Evolutionary conservation across 2,797 vertebrate genomes (phyloP).

Genomic region (Phalloptychus januarius): DNA sequence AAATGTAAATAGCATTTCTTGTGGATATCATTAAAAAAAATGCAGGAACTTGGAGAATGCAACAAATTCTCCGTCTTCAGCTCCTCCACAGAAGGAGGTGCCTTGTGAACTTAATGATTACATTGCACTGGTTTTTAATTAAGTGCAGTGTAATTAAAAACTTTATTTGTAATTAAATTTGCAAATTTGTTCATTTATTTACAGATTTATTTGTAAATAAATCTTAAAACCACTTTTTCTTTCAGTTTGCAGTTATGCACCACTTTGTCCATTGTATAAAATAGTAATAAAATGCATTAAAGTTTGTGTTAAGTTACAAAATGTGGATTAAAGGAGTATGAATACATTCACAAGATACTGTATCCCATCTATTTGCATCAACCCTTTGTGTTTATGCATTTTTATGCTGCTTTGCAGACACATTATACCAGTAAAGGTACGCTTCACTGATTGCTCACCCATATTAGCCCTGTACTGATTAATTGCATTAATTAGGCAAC

Average conservation of each 20-base stretch:
- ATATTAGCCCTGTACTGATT: slow-evolving; percentile 53
- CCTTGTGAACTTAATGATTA: neutral
- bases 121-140: neutral
- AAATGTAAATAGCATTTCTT: neutral
- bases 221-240: neutral
- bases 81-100: neutral
- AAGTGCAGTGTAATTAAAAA: neutral
- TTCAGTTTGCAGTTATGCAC: neutral
- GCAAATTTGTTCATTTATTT: too few species aligned
- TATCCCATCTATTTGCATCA: neutral
- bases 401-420: slow-evolving; percentile 17
- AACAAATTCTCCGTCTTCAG: neutral
- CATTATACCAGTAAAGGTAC: slow-evolving; percentile 5
- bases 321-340: neutral
- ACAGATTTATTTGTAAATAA: neutral
- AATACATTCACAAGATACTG: neutral
- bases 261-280: neutral
- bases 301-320: neutral
- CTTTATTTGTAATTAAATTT: neutral
- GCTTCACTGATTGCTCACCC: slow-evolving; percentile 27
- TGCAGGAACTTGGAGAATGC: neutral
- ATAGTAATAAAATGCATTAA: neutral
- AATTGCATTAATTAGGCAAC: slow-evolving; percentile 47
- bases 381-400: neutral
- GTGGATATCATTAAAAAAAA: neutral